phyloP scores from a whole-genome alignment of 2,113 vertebrate species.

The Lepus americanus region DNA sequence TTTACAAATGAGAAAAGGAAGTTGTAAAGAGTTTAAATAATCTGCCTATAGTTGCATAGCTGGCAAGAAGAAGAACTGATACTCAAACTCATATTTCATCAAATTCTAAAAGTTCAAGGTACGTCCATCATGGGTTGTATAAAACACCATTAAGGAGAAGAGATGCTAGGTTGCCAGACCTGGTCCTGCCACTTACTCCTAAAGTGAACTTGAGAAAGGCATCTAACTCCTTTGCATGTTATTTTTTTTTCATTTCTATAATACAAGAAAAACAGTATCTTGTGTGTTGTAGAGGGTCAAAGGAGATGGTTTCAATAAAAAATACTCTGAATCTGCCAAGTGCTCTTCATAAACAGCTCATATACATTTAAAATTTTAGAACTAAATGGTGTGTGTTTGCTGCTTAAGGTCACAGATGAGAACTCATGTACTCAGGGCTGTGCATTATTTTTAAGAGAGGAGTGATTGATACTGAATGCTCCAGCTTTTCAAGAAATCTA shows the following conservation, averaged over 20 bases:
- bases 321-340: constrained; percentile 36
- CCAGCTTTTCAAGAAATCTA: constrained; percentile 83
- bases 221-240: neutral
- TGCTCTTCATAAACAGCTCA: constrained; percentile 40
- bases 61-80: neutral
- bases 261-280: neutral
- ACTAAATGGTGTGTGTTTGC: constrained; percentile 55
- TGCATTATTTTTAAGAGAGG: constrained; percentile 62
- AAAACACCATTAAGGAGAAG: constrained; percentile 46
- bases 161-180: neutral
- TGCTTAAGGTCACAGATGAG: constrained; percentile 73
- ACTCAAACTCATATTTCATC: neutral
- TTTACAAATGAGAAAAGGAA: constrained; percentile 43
- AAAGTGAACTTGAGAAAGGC: constrained; percentile 22
- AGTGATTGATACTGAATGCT: constrained; percentile 80
- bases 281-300: neutral
- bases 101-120: constrained; percentile 11
- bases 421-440: constrained; percentile 24
- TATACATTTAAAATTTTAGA: constrained; percentile 67
- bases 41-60: neutral
- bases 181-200: neutral
- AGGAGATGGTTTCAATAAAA: constrained; percentile 25
- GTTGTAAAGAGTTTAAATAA: constrained; percentile 1
- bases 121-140: neutral
- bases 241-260: neutral